phyloP scores from a whole-genome alignment of 1,140 invertebrate genomes.

The Homalodisca vitripennis region DNA sequence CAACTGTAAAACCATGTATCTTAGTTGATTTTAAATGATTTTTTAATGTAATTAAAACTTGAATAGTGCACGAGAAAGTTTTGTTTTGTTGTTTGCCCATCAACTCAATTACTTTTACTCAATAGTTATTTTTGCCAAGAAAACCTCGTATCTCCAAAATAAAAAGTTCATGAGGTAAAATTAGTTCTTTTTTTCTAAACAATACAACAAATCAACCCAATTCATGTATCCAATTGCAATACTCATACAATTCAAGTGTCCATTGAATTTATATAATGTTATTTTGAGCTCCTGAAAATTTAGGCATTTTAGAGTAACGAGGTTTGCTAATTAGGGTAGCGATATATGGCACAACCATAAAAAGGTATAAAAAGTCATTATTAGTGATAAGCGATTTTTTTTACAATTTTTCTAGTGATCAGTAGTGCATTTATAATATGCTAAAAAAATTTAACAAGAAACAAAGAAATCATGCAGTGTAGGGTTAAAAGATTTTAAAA shows the following conservation, averaged over 20 bases:
- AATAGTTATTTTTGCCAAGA: background rate
- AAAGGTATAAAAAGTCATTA: too few species aligned
- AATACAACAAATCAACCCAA: background rate
- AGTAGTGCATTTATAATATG: too few species aligned
- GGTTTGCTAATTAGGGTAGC: constrained; percentile 14
- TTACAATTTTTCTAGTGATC: too few species aligned
- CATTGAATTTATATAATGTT: background rate
- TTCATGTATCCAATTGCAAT: background rate
- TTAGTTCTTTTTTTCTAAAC: background rate
- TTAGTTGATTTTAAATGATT: background rate
- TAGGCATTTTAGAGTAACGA: constrained; percentile 3
- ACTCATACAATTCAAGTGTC: background rate
- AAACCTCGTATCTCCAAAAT: constrained; percentile 5
- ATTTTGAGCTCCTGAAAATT: constrained; percentile 1
- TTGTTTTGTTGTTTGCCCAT: too few species aligned
- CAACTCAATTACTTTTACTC: background rate
- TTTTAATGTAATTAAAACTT: background rate
- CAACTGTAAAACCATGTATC: background rate
- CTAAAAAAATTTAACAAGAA: too few species aligned
- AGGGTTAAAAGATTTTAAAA: too few species aligned
- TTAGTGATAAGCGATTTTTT: too few species aligned
- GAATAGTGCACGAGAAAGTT: background rate
- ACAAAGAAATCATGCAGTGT: too few species aligned
- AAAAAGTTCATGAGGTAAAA: background rate
- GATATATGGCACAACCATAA: too few species aligned